Base-by-base conservation (phyloP, 2,797 vertebrate genomes). In the Aulostomus chinensis region DNA sequence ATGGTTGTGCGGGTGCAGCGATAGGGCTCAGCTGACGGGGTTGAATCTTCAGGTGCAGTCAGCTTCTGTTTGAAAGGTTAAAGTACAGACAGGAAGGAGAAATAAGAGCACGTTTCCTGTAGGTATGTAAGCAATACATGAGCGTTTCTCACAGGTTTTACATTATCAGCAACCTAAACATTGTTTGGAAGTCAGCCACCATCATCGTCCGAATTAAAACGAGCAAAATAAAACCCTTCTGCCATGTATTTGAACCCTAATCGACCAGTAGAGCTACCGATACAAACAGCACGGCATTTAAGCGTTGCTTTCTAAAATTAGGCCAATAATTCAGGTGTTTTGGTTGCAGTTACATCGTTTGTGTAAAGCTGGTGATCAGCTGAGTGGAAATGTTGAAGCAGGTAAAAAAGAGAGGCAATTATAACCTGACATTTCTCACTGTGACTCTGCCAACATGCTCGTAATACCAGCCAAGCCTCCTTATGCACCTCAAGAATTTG, bases 41-140 rank as follows among this genome's bases (percentile, higher is more conserved):
- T 25, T 7, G n/a, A 53, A 62, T 78, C 63, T 60, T 85, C 67
- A 78, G 81, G 80, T 86, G 71, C 65, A 67, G 58, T 24, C 1
- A 10, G 71, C 51, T 31, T 53, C 37, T 29, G 47, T 4, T 40
- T 32, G 13, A 11, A 45, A 17, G 15, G 15, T 21, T 37, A 29
- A 58, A 34, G 4, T 49, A 66, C 1, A 13, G 9, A 55, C 6
- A 51, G 17, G 11, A 39, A 34, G 16, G 25, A 60, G 2, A 58
- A 20, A 29, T 13, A 26, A 41, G 20, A 58, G 15, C 22, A 12
- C 11, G 52, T 57, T 32, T 70, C 30, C 60, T 57, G 45, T 43
- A 52, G 58, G 33, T 4, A 9, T 49, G 11, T 39, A 51, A 50
- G 0, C n/a, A 40, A 35, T n/a, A 18, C 8, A 15, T 42, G 35